A percentile compares a stretch with the other conserved stretches of the same genome.
Conservation (phyloP, 1,140 invertebrate genomes). For the Myzus persicae region DNA sequence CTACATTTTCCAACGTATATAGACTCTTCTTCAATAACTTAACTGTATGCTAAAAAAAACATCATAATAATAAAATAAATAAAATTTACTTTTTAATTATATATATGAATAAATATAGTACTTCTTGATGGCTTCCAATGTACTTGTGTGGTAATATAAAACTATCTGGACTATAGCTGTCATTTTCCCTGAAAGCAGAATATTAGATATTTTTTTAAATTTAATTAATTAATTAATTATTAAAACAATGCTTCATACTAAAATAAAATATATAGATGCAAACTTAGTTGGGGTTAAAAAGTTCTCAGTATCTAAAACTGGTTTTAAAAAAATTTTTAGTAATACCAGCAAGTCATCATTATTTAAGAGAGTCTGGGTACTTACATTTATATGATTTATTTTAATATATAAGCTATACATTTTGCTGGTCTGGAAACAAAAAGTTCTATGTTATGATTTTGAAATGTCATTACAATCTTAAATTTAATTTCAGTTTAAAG, state of each 20-base stretch:
- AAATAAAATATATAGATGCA: not conserved
- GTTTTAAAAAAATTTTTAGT: not conserved
- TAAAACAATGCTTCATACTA: not conserved
- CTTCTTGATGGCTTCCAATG: conserved; percentile 10
- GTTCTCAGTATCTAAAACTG: too few relatives aligned
- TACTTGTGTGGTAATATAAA: conserved; percentile 8
- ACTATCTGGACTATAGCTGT: not conserved
- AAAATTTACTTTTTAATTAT: not conserved
- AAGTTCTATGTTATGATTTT: not conserved
- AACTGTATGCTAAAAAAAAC: conserved; percentile 34
- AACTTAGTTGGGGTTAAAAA: too few relatives aligned
- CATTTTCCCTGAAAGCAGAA: conserved; percentile 36
- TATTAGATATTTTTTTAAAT: not conserved
- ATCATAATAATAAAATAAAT: not conserved
- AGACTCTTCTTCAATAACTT: conserved; percentile 5
- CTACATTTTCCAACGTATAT: conserved; percentile 4
- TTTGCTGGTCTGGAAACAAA: not conserved
- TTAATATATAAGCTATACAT: not conserved
- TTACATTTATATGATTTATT: not conserved
- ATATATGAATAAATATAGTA: not conserved
- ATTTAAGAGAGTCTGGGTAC: not conserved
- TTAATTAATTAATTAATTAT: not conserved
- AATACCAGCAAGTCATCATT: not conserved
- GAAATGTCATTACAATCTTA: not conserved
- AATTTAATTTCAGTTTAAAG: not conserved